Conservation (phyloP, 2,113 vertebrate species). For the Aplodontia rufa region DNA sequence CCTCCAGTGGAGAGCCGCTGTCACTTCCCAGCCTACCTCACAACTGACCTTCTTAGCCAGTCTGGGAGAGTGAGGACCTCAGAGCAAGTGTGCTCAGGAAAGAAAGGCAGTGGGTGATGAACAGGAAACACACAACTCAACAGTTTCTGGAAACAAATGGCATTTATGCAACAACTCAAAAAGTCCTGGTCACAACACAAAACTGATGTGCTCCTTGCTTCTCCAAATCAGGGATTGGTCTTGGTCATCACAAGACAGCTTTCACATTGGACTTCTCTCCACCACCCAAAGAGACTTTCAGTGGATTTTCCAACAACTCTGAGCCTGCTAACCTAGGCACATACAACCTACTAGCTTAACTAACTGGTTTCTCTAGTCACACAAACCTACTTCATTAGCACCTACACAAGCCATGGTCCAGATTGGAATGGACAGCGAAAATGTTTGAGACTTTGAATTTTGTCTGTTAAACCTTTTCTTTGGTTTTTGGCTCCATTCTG, state of each 20-base stretch:
- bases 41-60: not conserved
- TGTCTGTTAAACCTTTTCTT: not conserved
- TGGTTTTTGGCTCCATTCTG: not conserved
- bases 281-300: not conserved
- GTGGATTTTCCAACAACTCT: not conserved
- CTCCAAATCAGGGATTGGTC: not conserved
- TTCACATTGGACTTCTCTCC: not conserved
- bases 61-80: not conserved
- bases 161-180: not conserved
- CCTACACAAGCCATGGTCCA: not conserved
- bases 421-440: slow-evolving; percentile 4
- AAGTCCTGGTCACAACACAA: not conserved
- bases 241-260: not conserved
- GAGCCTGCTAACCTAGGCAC: not conserved
- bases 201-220: not conserved
- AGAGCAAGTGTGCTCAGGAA: not conserved
- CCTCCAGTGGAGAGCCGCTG: slow-evolving; percentile 24
- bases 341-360: not conserved
- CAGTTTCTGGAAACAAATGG: not conserved
- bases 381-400: not conserved
- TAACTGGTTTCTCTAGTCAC: not conserved
- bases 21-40: not conserved
- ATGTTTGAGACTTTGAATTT: not conserved
- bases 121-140: not conserved
- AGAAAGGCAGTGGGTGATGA: not conserved